Percentiles rank a stretch among this genome's conserved stretches.
phyloP scores from a whole-genome alignment of 2,797 vertebrate species.

The Selene dorsalis region DNA sequence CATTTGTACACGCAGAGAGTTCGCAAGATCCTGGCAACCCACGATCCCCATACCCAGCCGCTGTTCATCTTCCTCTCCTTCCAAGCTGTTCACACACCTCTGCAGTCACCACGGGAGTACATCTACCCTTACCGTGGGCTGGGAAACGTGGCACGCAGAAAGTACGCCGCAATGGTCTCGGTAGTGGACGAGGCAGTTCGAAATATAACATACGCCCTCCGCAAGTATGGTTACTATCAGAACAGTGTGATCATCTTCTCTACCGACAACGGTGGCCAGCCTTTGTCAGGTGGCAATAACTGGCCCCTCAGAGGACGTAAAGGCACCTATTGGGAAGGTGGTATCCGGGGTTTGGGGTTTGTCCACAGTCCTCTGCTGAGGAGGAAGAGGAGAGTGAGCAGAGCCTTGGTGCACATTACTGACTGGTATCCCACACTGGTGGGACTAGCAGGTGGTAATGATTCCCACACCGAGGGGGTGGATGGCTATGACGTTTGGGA shows the following conservation, averaged over 20 bases:
- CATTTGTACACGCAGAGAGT: conserved; percentile 92
- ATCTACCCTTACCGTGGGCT: conserved; percentile 91
- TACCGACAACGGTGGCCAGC: conserved; percentile 96
- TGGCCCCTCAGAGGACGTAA: conserved; percentile 97
- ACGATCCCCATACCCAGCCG: conserved; percentile 85
- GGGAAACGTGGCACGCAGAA: conserved; percentile 92
- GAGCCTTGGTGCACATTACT: conserved; percentile 93
- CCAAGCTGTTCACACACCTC: conserved; percentile 95
- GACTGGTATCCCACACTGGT: conserved; percentile 98
- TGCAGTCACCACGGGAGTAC: conserved; percentile 95
- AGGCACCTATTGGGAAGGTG: conserved; percentile 98
- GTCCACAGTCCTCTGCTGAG: conserved; percentile 95
- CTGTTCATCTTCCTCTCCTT: conserved; percentile 97
- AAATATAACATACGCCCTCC: conserved; percentile 95
- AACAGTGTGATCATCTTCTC: conserved; percentile 96
- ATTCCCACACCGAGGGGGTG: conserved; percentile 85
- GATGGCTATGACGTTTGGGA: conserved; percentile 95
- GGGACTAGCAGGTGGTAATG: conserved; percentile 89
- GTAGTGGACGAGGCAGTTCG: conserved; percentile 94
- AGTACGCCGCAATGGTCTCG: conserved; percentile 96
- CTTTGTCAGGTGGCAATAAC: conserved; percentile 95
- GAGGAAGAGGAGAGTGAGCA: conserved; percentile 89
- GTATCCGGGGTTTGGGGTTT: conserved; percentile 93
- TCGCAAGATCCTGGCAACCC: conserved; percentile 92
- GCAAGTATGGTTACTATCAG: conserved; percentile 94